Base-by-base conservation (phyloP, 1,140 invertebrate genomes). In the Philopotamus ludificatus region DNA sequence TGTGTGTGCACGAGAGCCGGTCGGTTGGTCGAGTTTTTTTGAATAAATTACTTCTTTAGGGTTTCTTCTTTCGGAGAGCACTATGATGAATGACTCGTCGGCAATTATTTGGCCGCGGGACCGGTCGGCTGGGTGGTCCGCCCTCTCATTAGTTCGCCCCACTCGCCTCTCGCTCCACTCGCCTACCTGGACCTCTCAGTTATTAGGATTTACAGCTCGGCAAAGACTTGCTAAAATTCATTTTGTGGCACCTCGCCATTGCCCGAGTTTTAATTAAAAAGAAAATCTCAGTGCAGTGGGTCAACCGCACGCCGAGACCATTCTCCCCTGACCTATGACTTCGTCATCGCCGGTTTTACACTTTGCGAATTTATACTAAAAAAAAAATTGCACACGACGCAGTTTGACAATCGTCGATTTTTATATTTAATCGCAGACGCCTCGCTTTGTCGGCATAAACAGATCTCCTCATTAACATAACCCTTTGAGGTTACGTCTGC, bases 81-180 rank as follows among this genome's bases (percentile, higher is more conserved):
- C 54, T 54, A 68, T 64, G 61, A 68, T 65, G 62, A 50, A 63
- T 65, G 62, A 50, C 49, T 61, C 45, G 28, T 42, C 65, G 59
- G 49, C 57, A 47, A 60, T 60, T 60, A 60, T 60, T 60, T 60
- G 57, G 57, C 57, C 57, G 21, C 59, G 53, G 59, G 50, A 50
- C 55, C 63, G 57, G 57, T 60, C 44, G 47, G 62, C 66, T 61
- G 66, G 66, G 66, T 68, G 66, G 66, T 68, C 66, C 66, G 66
- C 66, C 66, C 58, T 61, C 66, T 68, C 66, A 68, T 68, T 68
- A 68, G 66, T 28, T 39, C 55, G 18, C 62, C 57, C 34, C 26
- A 20, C 50, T 21, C 20, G 16, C 44, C 44, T 47, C 44, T 47
- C 44, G 15, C 34, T 22, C 54, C 54, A 22, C 54, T 34, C 28